These are phyloP conservation scores for Hippocampus abdominalis DNA, from an alignment of 2,113 vertebrate genomes.

Conservation along the genomic window DNA sequence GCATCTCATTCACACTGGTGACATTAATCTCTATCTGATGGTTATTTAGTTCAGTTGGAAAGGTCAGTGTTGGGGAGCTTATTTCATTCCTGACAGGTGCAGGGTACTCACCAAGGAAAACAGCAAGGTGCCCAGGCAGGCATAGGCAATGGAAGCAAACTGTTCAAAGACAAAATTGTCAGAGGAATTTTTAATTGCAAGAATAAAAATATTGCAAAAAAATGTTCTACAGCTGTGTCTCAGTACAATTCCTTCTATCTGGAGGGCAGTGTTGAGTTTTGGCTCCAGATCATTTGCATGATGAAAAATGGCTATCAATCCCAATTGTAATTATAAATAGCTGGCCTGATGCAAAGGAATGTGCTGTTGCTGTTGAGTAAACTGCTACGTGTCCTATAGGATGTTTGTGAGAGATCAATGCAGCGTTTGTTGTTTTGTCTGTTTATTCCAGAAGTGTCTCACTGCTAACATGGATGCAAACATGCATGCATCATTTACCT, in stretches of 20 bases:
- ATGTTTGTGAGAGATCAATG: conserved; percentile 28
- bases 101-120: conserved; percentile 78
- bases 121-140: conserved; percentile 72
- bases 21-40: conserved; percentile 39
- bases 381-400: conserved; percentile 15
- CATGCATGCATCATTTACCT: conserved; percentile 53
- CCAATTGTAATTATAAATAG: conserved; percentile 7
- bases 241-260: background rate
- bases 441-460: no score
- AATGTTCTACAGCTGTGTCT: background rate
- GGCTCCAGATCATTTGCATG: background rate
- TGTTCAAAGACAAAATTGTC: conserved; percentile 43
- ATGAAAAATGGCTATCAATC: conserved; percentile 16
- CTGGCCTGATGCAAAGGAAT: conserved; percentile 15
- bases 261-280: conserved; percentile 7
- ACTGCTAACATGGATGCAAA: background rate
- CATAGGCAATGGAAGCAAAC: conserved; percentile 73
- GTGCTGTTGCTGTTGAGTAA: conserved; percentile 2
- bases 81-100: conserved; percentile 8
- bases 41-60: conserved; percentile 25
- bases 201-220: background rate
- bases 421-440: background rate
- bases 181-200: background rate
- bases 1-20: conserved; percentile 7
- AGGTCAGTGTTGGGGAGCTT: conserved; percentile 22